A percentile compares a stretch with the other conserved stretches of the same genome.
Evolutionary conservation across 2,113 vertebrate species (phyloP).

Genomic region (Lonchura striata): DNA sequence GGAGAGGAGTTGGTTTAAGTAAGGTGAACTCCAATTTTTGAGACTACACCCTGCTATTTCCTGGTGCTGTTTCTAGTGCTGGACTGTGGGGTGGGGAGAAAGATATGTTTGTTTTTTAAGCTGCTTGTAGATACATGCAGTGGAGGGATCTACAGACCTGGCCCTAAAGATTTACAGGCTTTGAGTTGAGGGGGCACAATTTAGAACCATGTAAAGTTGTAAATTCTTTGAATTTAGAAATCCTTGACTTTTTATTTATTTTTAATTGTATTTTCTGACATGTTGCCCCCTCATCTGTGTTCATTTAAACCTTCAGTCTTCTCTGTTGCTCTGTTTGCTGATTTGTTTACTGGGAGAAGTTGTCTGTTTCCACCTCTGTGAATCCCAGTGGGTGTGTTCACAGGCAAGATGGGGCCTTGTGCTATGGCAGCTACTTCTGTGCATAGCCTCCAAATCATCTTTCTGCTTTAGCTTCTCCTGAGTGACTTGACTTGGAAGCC

Average conservation of each 20-base stretch:
- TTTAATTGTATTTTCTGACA: not conserved
- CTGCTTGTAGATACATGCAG: not conserved
- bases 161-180: not conserved
- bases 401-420: not conserved
- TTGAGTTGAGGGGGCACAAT: not conserved
- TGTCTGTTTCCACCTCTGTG: not conserved
- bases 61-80: not conserved
- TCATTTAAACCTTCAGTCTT: not conserved
- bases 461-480: not conserved
- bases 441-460: not conserved
- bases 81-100: not conserved
- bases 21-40: not conserved
- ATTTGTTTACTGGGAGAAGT: not conserved
- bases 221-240: not conserved
- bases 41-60: rapidly evolving
- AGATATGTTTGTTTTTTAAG: not conserved
- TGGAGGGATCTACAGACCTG: not conserved
- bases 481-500: not conserved
- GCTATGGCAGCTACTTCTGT: not conserved
- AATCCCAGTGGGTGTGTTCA: not conserved
- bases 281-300: not conserved
- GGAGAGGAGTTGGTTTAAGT: not conserved
- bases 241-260: not conserved
- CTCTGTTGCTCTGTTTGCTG: not conserved
- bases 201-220: not conserved